Conservation (phyloP, 2,797 vertebrate genomes). For the Mastacembelus armatus region DNA sequence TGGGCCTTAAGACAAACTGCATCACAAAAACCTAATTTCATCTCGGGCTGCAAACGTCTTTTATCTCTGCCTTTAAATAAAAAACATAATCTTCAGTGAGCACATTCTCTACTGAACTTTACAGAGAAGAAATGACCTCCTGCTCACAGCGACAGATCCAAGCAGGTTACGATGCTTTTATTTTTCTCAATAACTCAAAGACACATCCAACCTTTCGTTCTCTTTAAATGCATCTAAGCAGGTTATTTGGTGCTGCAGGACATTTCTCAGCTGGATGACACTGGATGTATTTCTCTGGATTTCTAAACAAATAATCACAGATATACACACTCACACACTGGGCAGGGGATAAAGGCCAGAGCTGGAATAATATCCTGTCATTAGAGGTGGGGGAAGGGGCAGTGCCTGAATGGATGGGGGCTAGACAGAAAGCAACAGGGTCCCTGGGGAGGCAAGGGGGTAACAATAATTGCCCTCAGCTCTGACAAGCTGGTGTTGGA, state of each 20-base stretch:
- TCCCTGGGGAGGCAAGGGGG: conserved; percentile 39
- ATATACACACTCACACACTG: no score
- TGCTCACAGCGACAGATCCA: conserved; percentile 16
- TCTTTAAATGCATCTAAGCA: neutral
- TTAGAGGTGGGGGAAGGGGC: conserved; percentile 18
- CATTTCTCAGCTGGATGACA: neutral
- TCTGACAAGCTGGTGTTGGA: conserved; percentile 48
- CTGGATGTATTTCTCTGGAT: neutral
- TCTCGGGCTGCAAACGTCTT: conserved; percentile 20
- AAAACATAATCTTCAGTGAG: conserved; percentile 11
- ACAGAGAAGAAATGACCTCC: conserved; percentile 28
- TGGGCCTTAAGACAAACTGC: conserved; percentile 2
- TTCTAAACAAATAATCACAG: neutral
- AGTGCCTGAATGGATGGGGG: conserved; percentile 11
- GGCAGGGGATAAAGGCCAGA: neutral
- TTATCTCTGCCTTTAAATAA: conserved; percentile 26
- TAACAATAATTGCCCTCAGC: conserved; percentile 66
- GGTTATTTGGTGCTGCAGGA: neutral
- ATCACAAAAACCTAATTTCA: neutral
- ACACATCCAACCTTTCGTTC: neutral
- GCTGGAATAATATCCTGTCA: neutral
- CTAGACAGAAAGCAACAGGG: conserved; percentile 14
- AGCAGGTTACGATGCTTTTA: neutral
- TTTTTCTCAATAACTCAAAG: neutral
- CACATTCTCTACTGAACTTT: conserved; percentile 32